Evolutionary conservation across 2,888 invertebrate species (phyloP).

Genomic region (Drosophila meridiana): DNA sequence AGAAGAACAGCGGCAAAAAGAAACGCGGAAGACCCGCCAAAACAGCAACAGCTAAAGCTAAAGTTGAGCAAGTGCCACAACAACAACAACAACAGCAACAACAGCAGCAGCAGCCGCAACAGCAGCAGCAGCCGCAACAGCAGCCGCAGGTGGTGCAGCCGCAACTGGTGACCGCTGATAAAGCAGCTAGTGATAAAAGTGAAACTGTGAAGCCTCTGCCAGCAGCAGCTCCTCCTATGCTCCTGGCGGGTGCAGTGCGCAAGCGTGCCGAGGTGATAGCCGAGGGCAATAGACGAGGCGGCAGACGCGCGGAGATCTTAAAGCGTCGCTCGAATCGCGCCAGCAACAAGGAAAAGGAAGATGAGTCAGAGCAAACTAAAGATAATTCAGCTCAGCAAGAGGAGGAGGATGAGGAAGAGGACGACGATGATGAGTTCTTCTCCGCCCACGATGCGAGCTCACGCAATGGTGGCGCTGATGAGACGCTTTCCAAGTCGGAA

Average conservation of each 20-base stretch:
- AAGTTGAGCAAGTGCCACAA: constrained; percentile 24
- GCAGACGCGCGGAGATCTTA: constrained; percentile 78
- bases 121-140: constrained; percentile 55
- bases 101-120: constrained; percentile 58
- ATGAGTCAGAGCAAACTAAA: constrained; percentile 22
- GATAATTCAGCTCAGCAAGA: not conserved
- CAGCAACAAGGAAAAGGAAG: constrained; percentile 66
- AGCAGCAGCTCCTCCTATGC: constrained; percentile 32
- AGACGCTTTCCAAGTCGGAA: constrained; percentile 49
- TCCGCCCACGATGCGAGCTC: constrained; percentile 73
- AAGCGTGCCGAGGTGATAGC: constrained; percentile 86
- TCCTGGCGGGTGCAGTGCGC: constrained; percentile 86
- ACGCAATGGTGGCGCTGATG: constrained; percentile 64
- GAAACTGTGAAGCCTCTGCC: constrained; percentile 40
- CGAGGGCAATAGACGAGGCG: constrained; percentile 81
- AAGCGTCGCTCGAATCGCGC: constrained; percentile 83
- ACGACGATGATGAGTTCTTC: constrained; percentile 73
- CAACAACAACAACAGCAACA: constrained; percentile 62
- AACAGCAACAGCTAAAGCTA: constrained; percentile 58
- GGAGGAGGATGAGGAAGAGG: constrained; percentile 49
- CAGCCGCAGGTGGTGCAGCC: constrained; percentile 44
- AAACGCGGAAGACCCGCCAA: constrained; percentile 68
- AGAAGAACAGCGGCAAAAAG: constrained; percentile 58
- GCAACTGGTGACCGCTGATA: constrained; percentile 42
- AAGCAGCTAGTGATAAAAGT: constrained; percentile 60